phyloP scores from a whole-genome alignment of 2,888 invertebrate genomes.

The Euzetes globulus region DNA sequence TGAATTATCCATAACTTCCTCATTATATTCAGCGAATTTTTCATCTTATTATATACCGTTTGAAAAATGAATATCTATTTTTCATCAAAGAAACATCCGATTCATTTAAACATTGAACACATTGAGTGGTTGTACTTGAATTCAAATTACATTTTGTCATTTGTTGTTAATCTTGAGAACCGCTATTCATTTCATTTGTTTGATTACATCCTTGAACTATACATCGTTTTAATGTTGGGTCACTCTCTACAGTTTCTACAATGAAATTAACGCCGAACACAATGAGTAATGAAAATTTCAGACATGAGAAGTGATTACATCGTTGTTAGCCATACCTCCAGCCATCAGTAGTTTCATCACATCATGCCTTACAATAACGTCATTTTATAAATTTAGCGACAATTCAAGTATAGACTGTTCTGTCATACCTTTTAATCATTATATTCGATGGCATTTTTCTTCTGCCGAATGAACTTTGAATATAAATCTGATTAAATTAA shows the following conservation, averaged over 20 bases:
- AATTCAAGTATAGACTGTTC: no score
- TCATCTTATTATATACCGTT: background rate
- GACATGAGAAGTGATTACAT: no score
- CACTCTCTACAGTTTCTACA: background rate
- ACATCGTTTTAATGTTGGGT: background rate
- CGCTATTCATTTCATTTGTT: slow-evolving; percentile 12
- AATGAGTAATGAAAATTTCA: no score
- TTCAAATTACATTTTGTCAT: background rate
- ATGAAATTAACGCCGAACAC: no score
- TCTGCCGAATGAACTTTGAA: no score
- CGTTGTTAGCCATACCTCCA: no score
- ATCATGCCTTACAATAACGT: no score
- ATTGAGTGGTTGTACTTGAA: background rate
- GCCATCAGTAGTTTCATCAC: no score
- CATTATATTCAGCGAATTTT: background rate
- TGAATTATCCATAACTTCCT: slow-evolving; percentile 1
- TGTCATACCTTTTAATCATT: no score
- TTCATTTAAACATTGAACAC: background rate
- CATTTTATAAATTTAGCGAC: no score
- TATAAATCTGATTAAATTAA: no score
- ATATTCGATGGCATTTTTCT: no score
- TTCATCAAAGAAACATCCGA: background rate
- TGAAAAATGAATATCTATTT: background rate
- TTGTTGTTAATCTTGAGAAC: background rate
- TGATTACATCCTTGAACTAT: slow-evolving; percentile 15